Evolutionary conservation across 2,888 invertebrate genomes (phyloP).

Genomic region (Agapostemon virescens): DNA sequence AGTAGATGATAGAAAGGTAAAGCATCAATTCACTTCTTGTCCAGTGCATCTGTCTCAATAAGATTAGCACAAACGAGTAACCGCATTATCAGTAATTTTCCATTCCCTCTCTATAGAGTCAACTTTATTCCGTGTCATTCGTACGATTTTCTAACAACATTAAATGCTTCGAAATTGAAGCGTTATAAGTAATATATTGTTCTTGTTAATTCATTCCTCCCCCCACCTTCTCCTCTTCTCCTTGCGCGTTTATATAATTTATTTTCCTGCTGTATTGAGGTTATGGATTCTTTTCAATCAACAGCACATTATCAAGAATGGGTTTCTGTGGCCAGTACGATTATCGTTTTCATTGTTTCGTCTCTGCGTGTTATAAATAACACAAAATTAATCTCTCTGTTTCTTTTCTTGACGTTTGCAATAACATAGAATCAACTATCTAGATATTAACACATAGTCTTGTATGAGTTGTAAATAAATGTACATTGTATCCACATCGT

Average conservation of each 20-base stretch:
- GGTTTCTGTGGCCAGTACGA: not conserved
- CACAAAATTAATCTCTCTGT: not conserved
- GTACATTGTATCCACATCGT: slow-evolving; percentile 10
- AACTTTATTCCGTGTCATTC: not conserved
- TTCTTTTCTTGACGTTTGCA: not conserved
- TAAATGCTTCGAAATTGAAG: not conserved
- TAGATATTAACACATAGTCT: slow-evolving; percentile 9
- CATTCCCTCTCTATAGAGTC: not conserved
- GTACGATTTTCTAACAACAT: not conserved
- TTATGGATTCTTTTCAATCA: slow-evolving; percentile 28
- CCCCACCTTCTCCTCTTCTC: not conserved
- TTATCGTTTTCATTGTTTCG: not conserved
- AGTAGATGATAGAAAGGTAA: slow-evolving; percentile 66
- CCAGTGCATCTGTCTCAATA: not conserved
- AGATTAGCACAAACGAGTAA: slow-evolving; percentile 8
- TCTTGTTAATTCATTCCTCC: not conserved
- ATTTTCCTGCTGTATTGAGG: slow-evolving; percentile 23
- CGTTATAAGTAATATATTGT: not conserved
- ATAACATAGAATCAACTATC: slow-evolving; percentile 9
- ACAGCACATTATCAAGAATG: not conserved
- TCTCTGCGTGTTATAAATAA: not conserved
- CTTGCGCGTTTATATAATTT: not conserved
- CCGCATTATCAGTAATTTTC: not conserved
- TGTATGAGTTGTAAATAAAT: slow-evolving; percentile 13
- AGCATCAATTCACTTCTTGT: slow-evolving; percentile 15